Conservation (phyloP, 2,797 vertebrate species). For the Cryptoprocta ferox region DNA sequence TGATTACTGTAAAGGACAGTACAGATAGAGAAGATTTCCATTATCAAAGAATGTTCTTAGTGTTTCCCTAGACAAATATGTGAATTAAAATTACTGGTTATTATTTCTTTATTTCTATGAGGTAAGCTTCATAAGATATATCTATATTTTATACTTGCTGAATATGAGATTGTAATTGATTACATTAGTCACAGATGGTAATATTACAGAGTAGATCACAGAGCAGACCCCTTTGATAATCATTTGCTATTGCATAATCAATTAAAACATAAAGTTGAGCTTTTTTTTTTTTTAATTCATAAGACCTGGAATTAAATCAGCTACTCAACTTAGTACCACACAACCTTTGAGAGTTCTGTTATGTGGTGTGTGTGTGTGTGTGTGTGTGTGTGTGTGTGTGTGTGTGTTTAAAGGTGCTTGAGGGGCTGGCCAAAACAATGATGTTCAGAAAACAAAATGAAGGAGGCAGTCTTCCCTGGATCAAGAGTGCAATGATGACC, state of each 20-base stretch:
- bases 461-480: not conserved
- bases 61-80: not conserved
- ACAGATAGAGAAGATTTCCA: not conserved
- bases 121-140: not conserved
- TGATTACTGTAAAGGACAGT: accelerated
- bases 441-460: not conserved
- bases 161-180: not conserved
- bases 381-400: not conserved
- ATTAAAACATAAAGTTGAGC: not conserved
- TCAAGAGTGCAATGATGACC: not conserved
- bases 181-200: not conserved
- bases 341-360: not conserved
- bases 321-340: not conserved
- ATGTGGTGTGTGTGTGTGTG: not conserved
- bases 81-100: not conserved
- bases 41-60: not conserved
- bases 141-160: not conserved
- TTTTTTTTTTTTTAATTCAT: not conserved
- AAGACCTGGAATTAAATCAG: not conserved
- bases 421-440: not conserved
- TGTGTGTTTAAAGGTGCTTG: not conserved
- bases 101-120: not conserved
- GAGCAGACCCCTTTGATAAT: not conserved
- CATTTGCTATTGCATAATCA: not conserved
- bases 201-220: not conserved